Conservation (phyloP, 2,888 invertebrate genomes). For the Ethmia dodecea region DNA sequence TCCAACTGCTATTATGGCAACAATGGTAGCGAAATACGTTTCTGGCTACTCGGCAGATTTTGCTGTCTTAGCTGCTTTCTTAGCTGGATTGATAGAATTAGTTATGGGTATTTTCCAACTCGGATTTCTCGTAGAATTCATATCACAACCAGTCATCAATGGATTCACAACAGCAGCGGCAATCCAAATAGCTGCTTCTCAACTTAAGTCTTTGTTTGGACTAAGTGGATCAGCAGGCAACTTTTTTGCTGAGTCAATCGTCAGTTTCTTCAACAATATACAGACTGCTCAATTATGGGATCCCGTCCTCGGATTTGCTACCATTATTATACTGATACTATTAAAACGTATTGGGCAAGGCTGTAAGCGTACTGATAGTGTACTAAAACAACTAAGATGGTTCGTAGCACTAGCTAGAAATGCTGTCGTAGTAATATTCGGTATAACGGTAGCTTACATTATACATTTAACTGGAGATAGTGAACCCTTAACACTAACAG, state of each 20-base stretch:
- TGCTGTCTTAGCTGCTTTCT: constrained; percentile 84
- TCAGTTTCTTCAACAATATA: constrained; percentile 79
- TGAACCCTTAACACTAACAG: constrained; percentile 82
- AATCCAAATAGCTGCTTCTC: constrained; percentile 88
- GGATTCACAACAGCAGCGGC: constrained; percentile 93
- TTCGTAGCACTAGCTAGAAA: constrained; percentile 84
- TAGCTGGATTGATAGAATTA: constrained; percentile 84
- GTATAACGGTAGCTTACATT: constrained; percentile 80
- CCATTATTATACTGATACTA: constrained; percentile 79
- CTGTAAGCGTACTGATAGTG: constrained; percentile 61
- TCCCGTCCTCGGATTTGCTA: constrained; percentile 79
- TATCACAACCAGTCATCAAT: constrained; percentile 89
- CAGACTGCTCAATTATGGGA: constrained; percentile 79
- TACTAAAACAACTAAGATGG: constrained; percentile 76
- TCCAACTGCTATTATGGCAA: constrained; percentile 92
- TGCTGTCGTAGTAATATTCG: constrained; percentile 86
- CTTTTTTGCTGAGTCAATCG: constrained; percentile 80
- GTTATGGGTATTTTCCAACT: constrained; percentile 85
- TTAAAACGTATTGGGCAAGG: constrained; percentile 80
- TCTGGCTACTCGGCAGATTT: constrained; percentile 80
- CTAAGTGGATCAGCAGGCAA: constrained; percentile 77
- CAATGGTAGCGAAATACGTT: constrained; percentile 88
- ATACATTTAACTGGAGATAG: constrained; percentile 36
- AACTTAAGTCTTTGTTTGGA: constrained; percentile 86
- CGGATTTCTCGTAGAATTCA: constrained; percentile 91